Evolutionary conservation across 1,140 invertebrate genomes (phyloP), one percentile per base, ranked within the genome.

Genomic region (Drosophila lacteicornis): DNA sequence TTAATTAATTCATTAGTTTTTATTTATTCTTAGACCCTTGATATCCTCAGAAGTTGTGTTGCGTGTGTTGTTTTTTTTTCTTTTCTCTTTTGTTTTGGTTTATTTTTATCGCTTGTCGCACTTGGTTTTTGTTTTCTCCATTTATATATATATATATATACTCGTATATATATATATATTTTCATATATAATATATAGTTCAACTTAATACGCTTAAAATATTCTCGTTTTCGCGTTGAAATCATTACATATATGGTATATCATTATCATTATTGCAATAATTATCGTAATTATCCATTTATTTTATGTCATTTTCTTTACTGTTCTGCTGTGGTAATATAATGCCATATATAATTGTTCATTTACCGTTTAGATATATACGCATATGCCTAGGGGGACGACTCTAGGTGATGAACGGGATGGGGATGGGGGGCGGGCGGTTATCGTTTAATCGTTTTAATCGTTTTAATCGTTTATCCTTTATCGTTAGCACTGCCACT

Each of bases 21-120:
- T 73, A 85, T 88, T 88, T 88, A 88, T 88, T 90, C 85, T 88
- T 88, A 88, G 85, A 88, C 85, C 85, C 85, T 88, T 88, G 85
- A 88, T 88, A 88, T 88, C 85, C 85, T 88, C 85, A 88, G 85
- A 88, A 88, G 85, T 88, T 87, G 82, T 88, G 74, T 88, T 79
- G 78, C 67, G 53, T 76, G 74, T 76, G 74, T 66, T 22, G 38
- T 65, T 63, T 63, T 62, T 62, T 25, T 27, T 62, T 27, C 36
- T 42, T 40, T 73, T 73, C 12, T 67, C 61, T 75, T 79, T 78
- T 61, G 63, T 82, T 68, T 84, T 83, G 82, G 57, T 67, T 79
- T 83, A 84, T 75, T 88, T 87, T 80, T 75, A 78, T 80, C 58
- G 80, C 66, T 82, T 86, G 74, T 82, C 71, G 74, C 80, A 62